Percentiles rank a stretch among this genome's conserved stretches.
phyloP scores from a whole-genome alignment of 2,797 vertebrate species.

The Rhadinocentrus ornatus region DNA sequence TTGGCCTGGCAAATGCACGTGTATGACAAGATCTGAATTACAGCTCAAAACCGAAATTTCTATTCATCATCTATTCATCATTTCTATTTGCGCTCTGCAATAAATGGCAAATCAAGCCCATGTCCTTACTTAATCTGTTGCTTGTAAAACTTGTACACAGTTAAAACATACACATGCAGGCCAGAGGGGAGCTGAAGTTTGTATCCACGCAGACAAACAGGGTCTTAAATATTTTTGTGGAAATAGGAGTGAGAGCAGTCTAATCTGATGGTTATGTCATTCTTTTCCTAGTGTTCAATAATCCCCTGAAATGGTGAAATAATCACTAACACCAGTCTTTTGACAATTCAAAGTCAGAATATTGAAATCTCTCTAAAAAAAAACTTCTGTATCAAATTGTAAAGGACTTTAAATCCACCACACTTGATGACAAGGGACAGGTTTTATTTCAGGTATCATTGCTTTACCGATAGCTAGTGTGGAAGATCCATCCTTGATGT shows the following conservation, averaged over 20 bases:
- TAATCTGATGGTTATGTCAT: constrained; percentile 17
- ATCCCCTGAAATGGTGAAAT: constrained; percentile 6
- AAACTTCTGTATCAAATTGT: too few relatives aligned
- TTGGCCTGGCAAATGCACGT: too few relatives aligned
- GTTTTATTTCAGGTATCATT: constrained; percentile 1
- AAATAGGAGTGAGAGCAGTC: constrained; percentile 7
- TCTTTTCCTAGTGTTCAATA: constrained; percentile 2
- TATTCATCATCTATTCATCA: too few relatives aligned
- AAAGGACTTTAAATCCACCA: not conserved
- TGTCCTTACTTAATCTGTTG: too few relatives aligned
- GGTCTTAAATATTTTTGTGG: not conserved
- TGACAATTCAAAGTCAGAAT: constrained; percentile 11
- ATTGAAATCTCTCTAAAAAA: too few relatives aligned
- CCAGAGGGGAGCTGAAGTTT: constrained; percentile 1
- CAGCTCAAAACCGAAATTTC: not conserved
- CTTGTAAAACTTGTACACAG: too few relatives aligned
- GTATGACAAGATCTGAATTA: not conserved
- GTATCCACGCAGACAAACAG: not conserved
- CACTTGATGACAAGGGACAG: not conserved
- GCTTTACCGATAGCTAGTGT: not conserved
- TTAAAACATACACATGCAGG: not conserved
- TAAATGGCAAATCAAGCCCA: not conserved
- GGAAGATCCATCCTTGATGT: not conserved
- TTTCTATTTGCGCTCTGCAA: not conserved
- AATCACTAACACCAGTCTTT: constrained; percentile 15